Conservation (phyloP, 2,797 vertebrate genomes). For the Aeoliscus strigatus region DNA sequence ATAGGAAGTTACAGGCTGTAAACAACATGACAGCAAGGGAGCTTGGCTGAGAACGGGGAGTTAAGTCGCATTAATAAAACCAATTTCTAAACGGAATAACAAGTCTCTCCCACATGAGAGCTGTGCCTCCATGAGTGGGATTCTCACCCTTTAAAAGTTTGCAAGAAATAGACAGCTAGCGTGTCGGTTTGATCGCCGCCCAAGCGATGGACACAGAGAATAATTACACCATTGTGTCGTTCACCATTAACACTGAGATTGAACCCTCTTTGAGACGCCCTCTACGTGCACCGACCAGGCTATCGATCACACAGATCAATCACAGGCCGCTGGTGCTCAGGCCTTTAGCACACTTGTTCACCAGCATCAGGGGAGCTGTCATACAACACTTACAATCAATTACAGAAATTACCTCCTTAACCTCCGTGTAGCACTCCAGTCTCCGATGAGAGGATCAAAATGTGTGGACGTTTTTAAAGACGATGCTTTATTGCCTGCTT, state of each 20-base stretch:
- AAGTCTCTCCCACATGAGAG: slow-evolving; percentile 5
- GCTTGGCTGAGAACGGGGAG: not conserved
- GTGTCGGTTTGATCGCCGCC: slow-evolving; percentile 1
- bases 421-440: slow-evolving; percentile 30
- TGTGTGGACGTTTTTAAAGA: too few relatives aligned
- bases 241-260: slow-evolving; percentile 36
- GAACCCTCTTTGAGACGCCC: slow-evolving; percentile 37
- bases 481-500: too few relatives aligned
- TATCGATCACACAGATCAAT: slow-evolving; percentile 73
- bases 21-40: slow-evolving; percentile 25
- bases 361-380: slow-evolving; percentile 72
- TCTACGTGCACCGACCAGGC: slow-evolving; percentile 15
- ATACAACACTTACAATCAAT: slow-evolving; percentile 77
- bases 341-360: slow-evolving; percentile 54
- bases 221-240: slow-evolving; percentile 20
- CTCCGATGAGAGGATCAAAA: too few relatives aligned
- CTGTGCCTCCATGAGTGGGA: slow-evolving; percentile 5
- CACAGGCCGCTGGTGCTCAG: slow-evolving; percentile 43
- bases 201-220: slow-evolving; percentile 22
- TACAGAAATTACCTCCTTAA: slow-evolving; percentile 74
- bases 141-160: slow-evolving; percentile 4
- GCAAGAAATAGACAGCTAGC: not conserved
- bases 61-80: slow-evolving; percentile 29
- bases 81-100: slow-evolving; percentile 20
- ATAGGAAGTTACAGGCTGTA: slow-evolving; percentile 43